Evolutionary conservation across 2,888 invertebrate species (phyloP).

Genomic region (Cancer borealis): DNA sequence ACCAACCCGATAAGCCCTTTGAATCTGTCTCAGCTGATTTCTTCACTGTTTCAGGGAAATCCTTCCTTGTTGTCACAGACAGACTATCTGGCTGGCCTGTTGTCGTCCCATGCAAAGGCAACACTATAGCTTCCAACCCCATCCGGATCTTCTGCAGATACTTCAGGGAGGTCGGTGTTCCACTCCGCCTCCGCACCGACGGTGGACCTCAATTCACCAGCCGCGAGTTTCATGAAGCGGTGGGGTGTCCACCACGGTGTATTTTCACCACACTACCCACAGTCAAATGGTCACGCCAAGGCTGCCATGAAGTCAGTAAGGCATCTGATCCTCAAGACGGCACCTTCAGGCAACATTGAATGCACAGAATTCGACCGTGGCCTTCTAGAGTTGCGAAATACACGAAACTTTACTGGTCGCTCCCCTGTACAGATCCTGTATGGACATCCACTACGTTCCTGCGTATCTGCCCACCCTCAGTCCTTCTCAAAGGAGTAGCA

Average conservation of each 20-base stretch:
- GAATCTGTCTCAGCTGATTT: not conserved
- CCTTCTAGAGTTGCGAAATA: not conserved
- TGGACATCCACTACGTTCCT: not conserved
- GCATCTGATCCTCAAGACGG: conserved; percentile 5
- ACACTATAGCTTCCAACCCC: not conserved
- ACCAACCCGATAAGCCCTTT: not conserved
- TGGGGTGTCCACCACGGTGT: too few species aligned
- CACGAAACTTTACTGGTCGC: not conserved
- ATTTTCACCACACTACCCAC: not conserved
- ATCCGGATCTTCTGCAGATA: conserved; percentile 29
- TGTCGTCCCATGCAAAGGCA: not conserved
- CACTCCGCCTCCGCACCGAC: not conserved
- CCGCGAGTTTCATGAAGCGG: not conserved
- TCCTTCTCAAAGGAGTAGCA: too few species aligned
- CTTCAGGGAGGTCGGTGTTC: not conserved
- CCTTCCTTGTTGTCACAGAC: not conserved
- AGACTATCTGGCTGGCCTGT: too few species aligned
- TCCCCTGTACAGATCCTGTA: not conserved
- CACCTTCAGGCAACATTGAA: not conserved
- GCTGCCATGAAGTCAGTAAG: not conserved
- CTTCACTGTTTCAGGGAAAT: not conserved
- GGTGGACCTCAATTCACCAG: not conserved
- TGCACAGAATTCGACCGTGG: not conserved
- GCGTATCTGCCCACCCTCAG: too few species aligned
- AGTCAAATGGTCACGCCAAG: not conserved